Base-by-base conservation (phyloP, 2,888 invertebrate species). In the Cephus rjabovi region DNA sequence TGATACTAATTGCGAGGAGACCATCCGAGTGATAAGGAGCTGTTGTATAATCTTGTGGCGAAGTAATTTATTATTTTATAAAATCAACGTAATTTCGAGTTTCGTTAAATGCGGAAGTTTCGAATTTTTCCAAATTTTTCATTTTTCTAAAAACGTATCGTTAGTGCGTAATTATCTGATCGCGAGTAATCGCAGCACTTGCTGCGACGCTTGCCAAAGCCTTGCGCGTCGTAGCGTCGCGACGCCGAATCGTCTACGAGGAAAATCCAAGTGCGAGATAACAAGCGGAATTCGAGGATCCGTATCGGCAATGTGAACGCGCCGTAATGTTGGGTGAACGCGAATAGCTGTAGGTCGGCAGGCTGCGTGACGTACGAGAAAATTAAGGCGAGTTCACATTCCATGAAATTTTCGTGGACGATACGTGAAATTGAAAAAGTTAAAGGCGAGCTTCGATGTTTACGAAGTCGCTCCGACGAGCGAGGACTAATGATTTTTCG, bases 1-100 rank as follows among this genome's bases (percentile, higher is more conserved):
- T 80, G 84, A 85, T 85, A 85, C 81, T 81, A 81, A 81, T 76
- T 76, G 83, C 81, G 81, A 79, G 84, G 84, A 83, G 82, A 85
- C 6, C 9, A 9, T 23, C 84, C 82, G 83, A 81, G 79, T 83
- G 79, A 82, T 56, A 56, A 56, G 15, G 1, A 56, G 23, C 56
- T 1, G 15, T 56, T 56, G 23, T 6, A 15, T 56, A 56, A 56
- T 9, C 9, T 6, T 56, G 6, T 56, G 9, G 9, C 9, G 23
- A 56, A 23, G 6, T 6, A 9, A 23, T 23, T 1, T 4, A 56
- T 23, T 6, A 0, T 9, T 56, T 56, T 9, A 23, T 23, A 6
- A 56, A 56, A 23, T 9, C 23, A 23, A 56, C 23, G 6, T 15
- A 9, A 23, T 9, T 9, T 23, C 1, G 56, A 23, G 9, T 56